phyloP scores from a whole-genome alignment of 2,888 invertebrate genomes.

The Folsomia candida region DNA sequence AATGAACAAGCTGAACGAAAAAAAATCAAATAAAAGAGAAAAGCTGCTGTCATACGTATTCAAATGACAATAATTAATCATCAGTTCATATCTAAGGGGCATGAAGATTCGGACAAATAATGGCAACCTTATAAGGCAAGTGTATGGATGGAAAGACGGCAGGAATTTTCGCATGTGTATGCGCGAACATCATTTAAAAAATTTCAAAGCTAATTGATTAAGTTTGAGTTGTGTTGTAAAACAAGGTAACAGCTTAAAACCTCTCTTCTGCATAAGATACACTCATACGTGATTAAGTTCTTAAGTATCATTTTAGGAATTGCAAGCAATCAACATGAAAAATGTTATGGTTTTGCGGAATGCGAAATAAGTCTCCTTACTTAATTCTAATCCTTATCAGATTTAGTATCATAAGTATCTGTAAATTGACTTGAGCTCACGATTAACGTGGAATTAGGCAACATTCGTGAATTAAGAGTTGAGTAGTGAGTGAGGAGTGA shows the following conservation, averaged over 20 bases:
- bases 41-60: conserved; percentile 1
- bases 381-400: not conserved
- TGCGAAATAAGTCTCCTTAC: not conserved
- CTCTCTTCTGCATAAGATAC: too few relatives aligned
- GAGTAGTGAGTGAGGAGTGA: not conserved
- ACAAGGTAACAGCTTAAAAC: too few relatives aligned
- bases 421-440: too few relatives aligned
- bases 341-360: not conserved
- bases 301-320: not conserved
- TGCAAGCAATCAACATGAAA: not conserved
- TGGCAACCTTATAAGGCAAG: not conserved
- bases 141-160: too few relatives aligned
- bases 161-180: too few relatives aligned
- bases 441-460: too few relatives aligned
- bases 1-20: not conserved
- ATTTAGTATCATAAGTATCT: too few relatives aligned
- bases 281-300: not conserved
- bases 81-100: not conserved
- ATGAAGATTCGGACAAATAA: not conserved
- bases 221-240: too few relatives aligned
- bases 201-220: too few relatives aligned
- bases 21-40: not conserved
- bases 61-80: conserved; percentile 12
- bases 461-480: not conserved
- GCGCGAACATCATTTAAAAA: too few relatives aligned